Base-by-base conservation (phyloP, 2,113 vertebrate genomes). In the Epinephelus cyanopodus region DNA sequence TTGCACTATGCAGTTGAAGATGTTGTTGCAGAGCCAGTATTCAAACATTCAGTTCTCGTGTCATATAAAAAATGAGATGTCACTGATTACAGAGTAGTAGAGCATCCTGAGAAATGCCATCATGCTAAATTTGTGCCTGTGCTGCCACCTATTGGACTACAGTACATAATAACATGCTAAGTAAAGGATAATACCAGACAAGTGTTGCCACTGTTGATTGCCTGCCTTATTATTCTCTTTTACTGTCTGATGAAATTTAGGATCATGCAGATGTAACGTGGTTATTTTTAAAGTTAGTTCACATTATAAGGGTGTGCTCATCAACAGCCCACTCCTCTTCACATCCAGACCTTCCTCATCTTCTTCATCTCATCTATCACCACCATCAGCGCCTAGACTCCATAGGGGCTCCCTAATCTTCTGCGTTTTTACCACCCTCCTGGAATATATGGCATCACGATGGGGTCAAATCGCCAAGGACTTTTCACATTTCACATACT, bases 111-210 rank as follows among this genome's bases (percentile, higher is more conserved):
- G 2, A 37, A 52, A 60, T 3, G 1, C 18, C 2, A 6, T 0
- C 12, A 10, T n/a, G 1, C 9, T 69, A 42, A 81, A 68, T 50
- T 6, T 74, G 45, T 12, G 61, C 14, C 71, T 90, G 75, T 88
- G 84, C 88, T 87, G 87, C 88, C 87, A 54, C 58, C 88, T 89
- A 4, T 8, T 89, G 89, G 78, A 76, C 60, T 1, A 19, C 27
- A 72, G 15, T 1, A 3, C 0, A 57, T 54, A 6, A 8, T 2
- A 23, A 29, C 25, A 21, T 9, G 29, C 10, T 58, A 15, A 83
- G 27, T 15, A 69, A 53, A 73, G 66, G 37, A 42, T 23, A 6
- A 57, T 29, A 33, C 25, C 42, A 17, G 23, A 18, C 14, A 47
- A 3, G 15, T 13, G 18, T n/a, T 61, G 7, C 48, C 6, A 29